A percentile compares a stretch with the other conserved stretches of the same genome.
Evolutionary conservation across 2,888 invertebrate genomes (phyloP).

Genomic region (Nomada ferruginata): DNA sequence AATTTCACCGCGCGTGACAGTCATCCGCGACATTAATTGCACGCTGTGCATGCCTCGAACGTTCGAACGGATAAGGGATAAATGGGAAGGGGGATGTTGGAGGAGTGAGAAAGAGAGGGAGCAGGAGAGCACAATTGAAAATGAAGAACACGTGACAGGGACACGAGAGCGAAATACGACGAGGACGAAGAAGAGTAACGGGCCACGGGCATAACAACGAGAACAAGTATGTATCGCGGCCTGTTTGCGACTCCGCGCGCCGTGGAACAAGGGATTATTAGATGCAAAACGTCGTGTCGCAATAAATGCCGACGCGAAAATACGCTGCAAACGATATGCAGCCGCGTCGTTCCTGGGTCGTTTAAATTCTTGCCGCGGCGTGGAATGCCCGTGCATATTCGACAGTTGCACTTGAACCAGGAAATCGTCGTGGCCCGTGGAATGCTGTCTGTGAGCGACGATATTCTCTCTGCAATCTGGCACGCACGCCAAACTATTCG

Average conservation of each 20-base stretch:
- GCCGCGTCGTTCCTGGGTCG: conserved; percentile 59
- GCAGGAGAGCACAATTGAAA: conserved; percentile 33
- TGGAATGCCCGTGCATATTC: conserved; percentile 45
- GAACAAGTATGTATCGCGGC: conserved; percentile 36
- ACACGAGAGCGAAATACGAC: conserved; percentile 22
- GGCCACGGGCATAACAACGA: conserved; percentile 22
- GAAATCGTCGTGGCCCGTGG: conserved; percentile 56
- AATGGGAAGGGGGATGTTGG: too few species aligned
- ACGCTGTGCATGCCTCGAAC: conserved; percentile 15
- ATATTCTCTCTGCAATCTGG: conserved; percentile 27
- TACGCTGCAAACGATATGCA: conserved; percentile 41
- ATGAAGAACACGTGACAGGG: conserved; percentile 43
- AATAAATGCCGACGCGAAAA: conserved; percentile 65
- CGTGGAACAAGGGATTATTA: conserved; percentile 54
- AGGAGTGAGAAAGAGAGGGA: neutral
- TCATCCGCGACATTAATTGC: conserved; percentile 40
- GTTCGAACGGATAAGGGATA: neutral
- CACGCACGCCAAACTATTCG: conserved; percentile 42
- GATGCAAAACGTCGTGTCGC: conserved; percentile 58
- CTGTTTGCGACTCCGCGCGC: conserved; percentile 38
- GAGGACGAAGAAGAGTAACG: conserved; percentile 35
- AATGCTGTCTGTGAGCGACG: conserved; percentile 41
- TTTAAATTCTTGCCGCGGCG: conserved; percentile 52
- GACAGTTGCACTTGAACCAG: conserved; percentile 66
- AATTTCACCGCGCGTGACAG: conserved; percentile 28